Base-by-base conservation (phyloP, 37 sponge, comb jelly and placozoan species). In the Cladorhizidae sp. region DNA sequence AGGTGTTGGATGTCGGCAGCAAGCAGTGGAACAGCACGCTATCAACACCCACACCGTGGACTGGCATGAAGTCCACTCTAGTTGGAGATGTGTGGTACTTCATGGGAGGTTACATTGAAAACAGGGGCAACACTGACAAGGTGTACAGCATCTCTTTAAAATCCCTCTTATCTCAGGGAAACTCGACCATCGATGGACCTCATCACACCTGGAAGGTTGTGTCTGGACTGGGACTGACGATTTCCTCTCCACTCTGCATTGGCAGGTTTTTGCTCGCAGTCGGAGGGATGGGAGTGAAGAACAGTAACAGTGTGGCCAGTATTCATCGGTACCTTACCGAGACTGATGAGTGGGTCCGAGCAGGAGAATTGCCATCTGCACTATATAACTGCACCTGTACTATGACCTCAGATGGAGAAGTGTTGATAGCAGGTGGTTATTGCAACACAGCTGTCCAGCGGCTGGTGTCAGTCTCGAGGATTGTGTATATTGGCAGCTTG, bases 281-380 rank as follows among this genome's bases (percentile, higher is more conserved):
- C 25, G 73, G 73, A 3, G 73, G 73, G 50, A n/a, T 26, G 26
- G 32, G 9, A 32, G 31, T 32, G 2, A 22, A 51, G 49, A 29
- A 50, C 40, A 7, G 51, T 29, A 2, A 0, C 26, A 26, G 11
- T 51, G 52, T 45, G 35, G 14, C 73, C 26, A 15, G 2, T 22
- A 73, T 73, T 45, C 73, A 73, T 41, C 73, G 28, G 32, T 73
- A 73, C 52, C 54, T 28, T 1, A 31, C 73, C 23, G 73, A 73
- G 52, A 73, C 29, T 50, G 73, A 41, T 7, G 31, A 73, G 52
- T 73, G 73, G 73, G 28, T 51, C 1, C 49, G 41, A 28, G 73
- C 51, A 26, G 73, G 73, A 50, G 73, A 73, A 0, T 45, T 73
- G 51, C 73, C 73, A 51, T 51, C 51, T 0, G 28, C 73, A 73